Percentiles rank a stretch among this genome's conserved stretches.
Evolutionary conservation across 2,797 vertebrate genomes (phyloP).

Genomic region (Betta splendens): DNA sequence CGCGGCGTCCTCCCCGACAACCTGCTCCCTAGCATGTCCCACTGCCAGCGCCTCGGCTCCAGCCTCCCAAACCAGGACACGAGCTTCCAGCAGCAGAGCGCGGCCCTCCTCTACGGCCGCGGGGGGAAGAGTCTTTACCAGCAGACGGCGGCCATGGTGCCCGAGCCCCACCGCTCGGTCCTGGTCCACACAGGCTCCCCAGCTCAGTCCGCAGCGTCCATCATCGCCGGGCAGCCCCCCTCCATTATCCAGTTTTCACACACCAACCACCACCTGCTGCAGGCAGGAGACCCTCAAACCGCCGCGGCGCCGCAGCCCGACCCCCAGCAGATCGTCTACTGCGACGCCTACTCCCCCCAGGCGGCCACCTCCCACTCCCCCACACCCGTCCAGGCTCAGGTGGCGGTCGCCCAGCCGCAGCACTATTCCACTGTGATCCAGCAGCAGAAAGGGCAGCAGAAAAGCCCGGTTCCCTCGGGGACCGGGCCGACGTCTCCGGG

Average conservation of each 20-base stretch:
- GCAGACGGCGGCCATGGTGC: conserved; percentile 78
- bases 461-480: conserved; percentile 63
- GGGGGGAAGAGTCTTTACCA: conserved; percentile 86
- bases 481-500: conserved; percentile 64
- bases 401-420: conserved; percentile 59
- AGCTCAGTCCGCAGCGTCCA: conserved; percentile 76
- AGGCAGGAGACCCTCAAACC: conserved; percentile 79
- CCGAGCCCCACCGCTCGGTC: conserved; percentile 92
- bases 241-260: conserved; percentile 91
- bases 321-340: conserved; percentile 91
- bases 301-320: conserved; percentile 60
- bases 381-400: conserved; percentile 69
- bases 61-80: conserved; percentile 85
- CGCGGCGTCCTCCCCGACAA: conserved; percentile 87
- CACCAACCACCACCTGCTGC: conserved; percentile 88
- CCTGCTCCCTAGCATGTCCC: conserved; percentile 86
- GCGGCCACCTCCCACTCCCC: conserved; percentile 66
- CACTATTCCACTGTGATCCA: conserved; percentile 93
- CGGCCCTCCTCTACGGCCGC: conserved; percentile 88
- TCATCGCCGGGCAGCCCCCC: conserved; percentile 81
- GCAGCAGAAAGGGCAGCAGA: conserved; percentile 82
- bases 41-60: conserved; percentile 90
- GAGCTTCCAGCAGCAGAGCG: conserved; percentile 90
- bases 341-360: conserved; percentile 84
- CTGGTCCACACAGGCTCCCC: conserved; percentile 92